These are phyloP conservation scores for Neocloeon triangulifer DNA, from an alignment of 1,140 invertebrate species.

Conservation along the genomic window DNA sequence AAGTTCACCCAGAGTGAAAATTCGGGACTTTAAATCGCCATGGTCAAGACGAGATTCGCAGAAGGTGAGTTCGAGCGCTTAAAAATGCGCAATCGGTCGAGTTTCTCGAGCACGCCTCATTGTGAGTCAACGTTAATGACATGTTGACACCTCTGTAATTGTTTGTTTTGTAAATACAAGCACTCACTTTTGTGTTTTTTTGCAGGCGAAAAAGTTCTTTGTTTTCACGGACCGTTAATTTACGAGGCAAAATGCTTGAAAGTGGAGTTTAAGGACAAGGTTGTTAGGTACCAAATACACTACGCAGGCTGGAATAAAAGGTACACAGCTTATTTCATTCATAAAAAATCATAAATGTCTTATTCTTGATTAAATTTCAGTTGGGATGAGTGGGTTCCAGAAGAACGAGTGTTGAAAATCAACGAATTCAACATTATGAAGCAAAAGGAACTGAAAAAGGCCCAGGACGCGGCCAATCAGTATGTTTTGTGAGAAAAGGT, in stretches of 20 bases:
- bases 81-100: background rate
- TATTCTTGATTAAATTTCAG: constrained; percentile 29
- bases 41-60: too few relatives aligned
- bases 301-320: constrained; percentile 98
- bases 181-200: constrained; percentile 12
- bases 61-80: background rate
- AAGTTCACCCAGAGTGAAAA: too few relatives aligned
- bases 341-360: background rate
- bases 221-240: constrained; percentile 82
- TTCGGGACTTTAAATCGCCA: too few relatives aligned
- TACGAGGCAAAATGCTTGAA: constrained; percentile 93
- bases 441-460: constrained; percentile 69
- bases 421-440: constrained; percentile 78
- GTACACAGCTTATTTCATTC: constrained; percentile 25
- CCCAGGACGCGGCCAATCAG: constrained; percentile 31
- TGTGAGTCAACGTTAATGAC: too few relatives aligned
- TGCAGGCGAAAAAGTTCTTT: constrained; percentile 83
- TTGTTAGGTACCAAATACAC: constrained; percentile 75
- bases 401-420: constrained; percentile 75
- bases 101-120: constrained; percentile 6
- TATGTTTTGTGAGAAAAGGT: background rate
- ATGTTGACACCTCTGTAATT: too few relatives aligned
- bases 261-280: constrained; percentile 59
- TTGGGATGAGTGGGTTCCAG: constrained; percentile 97
- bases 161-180: too few relatives aligned